phyloP scores from a whole-genome alignment of 2,888 invertebrate species.

The Ommatoiulus sabulosus region DNA sequence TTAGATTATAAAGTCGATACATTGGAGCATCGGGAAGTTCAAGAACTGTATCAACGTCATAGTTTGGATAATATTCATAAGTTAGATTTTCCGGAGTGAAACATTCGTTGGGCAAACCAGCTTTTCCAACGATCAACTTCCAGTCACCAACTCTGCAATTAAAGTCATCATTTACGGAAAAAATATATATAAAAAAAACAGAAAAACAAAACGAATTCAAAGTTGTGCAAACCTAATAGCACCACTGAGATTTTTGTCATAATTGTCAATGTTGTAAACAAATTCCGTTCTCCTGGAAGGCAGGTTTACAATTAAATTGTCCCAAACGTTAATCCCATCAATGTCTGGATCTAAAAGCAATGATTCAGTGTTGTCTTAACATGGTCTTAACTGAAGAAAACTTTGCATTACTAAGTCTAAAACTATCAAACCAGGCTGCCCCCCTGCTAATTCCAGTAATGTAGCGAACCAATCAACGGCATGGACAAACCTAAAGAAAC shows the following conservation, averaged over 20 bases:
- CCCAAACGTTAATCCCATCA: slow-evolving; percentile 67
- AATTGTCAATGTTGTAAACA: slow-evolving; percentile 60
- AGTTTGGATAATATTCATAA: background rate
- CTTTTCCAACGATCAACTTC: slow-evolving; percentile 49
- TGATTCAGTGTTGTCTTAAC: background rate
- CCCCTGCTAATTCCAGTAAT: slow-evolving; percentile 66
- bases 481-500: slow-evolving; percentile 66
- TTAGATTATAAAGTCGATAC: slow-evolving; percentile 21
- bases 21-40: slow-evolving; percentile 40
- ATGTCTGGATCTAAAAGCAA: slow-evolving; percentile 61
- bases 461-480: slow-evolving; percentile 70
- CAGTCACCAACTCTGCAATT: slow-evolving; percentile 49
- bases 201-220: background rate
- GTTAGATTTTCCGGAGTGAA: slow-evolving; percentile 43
- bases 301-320: slow-evolving; percentile 63
- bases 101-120: slow-evolving; percentile 47
- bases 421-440: slow-evolving; percentile 61
- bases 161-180: background rate
- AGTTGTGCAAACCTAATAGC: slow-evolving; percentile 62
- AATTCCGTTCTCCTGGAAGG: slow-evolving; percentile 59
- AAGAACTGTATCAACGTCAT: slow-evolving; percentile 25
- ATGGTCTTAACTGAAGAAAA: background rate
- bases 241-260: slow-evolving; percentile 52
- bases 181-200: background rate
- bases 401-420: background rate